These are phyloP conservation scores for Telenomus remus DNA, from an alignment of 1,140 invertebrate genomes.

Conservation along the genomic window DNA sequence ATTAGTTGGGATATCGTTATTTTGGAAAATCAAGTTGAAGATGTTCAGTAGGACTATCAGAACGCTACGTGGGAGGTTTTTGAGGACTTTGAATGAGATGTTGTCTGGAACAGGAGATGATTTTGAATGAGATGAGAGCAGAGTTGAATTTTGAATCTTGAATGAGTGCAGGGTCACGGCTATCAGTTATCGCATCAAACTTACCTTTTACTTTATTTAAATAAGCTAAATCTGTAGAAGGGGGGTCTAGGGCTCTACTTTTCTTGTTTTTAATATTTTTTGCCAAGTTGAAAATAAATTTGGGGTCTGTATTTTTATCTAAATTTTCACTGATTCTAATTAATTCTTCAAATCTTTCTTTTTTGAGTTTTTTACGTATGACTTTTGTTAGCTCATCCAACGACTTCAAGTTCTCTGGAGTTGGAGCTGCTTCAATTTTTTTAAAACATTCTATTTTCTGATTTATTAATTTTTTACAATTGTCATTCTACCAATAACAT, in stretches of 20 bases:
- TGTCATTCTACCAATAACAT: background rate
- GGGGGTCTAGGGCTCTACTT: background rate
- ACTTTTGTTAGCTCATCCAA: background rate
- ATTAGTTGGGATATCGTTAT: background rate
- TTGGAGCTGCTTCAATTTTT: no score
- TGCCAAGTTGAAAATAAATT: background rate
- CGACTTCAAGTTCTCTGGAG: no score
- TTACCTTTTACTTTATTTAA: background rate
- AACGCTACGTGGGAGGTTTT: background rate
- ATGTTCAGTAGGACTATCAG: background rate
- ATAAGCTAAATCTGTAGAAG: background rate
- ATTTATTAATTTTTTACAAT: no score
- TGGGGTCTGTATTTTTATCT: background rate
- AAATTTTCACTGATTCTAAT: background rate
- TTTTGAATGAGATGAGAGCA: background rate
- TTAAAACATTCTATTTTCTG: no score
- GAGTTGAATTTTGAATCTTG: background rate
- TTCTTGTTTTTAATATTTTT: slow-evolving; percentile 15
- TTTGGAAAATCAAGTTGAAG: background rate
- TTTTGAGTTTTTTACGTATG: background rate
- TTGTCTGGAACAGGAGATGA: background rate
- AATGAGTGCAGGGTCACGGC: background rate
- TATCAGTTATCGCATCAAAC: background rate
- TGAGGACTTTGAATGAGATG: background rate
- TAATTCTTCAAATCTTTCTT: background rate